Percentiles rank a stretch among this genome's conserved stretches.
phyloP scores from a whole-genome alignment of 2,113 vertebrate genomes.

The mouse (Mus musculus) region DNA sequence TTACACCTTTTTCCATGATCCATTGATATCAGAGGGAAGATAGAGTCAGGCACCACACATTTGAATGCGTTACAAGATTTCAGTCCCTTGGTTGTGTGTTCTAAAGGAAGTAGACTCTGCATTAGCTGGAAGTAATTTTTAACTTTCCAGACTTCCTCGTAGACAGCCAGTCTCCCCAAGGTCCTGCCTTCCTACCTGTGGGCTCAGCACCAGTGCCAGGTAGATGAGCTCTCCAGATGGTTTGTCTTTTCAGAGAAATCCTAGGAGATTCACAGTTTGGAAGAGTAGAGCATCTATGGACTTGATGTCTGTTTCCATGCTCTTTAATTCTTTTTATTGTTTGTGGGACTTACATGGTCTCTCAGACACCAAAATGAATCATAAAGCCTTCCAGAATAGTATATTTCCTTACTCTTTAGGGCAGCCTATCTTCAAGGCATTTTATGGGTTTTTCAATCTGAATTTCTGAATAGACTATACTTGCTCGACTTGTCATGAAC shows the following conservation, averaged over 20 bases:
- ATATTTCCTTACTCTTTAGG: slow-evolving; percentile 43
- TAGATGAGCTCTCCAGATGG: slow-evolving; percentile 35
- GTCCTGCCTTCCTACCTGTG: neutral
- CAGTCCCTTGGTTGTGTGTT: neutral
- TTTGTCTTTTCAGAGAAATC: slow-evolving; percentile 62
- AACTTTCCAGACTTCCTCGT: neutral
- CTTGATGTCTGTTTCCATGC: neutral
- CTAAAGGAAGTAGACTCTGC: neutral
- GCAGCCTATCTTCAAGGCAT: neutral
- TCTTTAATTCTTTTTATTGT: slow-evolving; percentile 31
- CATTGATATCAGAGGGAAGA: neutral
- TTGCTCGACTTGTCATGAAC: slow-evolving; percentile 12
- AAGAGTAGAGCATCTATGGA: neutral
- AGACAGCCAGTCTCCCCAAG: slow-evolving; percentile 21
- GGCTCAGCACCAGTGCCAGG: slow-evolving; percentile 21
- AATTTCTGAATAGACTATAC: slow-evolving; percentile 11
- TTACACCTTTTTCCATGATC: neutral
- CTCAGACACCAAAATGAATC: slow-evolving; percentile 30
- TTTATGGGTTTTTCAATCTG: neutral
- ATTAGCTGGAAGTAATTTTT: neutral
- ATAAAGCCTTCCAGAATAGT: slow-evolving; percentile 50
- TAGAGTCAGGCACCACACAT: neutral
- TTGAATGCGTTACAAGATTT: neutral
- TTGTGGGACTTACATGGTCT: slow-evolving; percentile 37
- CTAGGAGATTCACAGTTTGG: neutral